Evolutionary conservation across 2,113 vertebrate species (phyloP).

Genomic region (Catharus fuscescens): DNA sequence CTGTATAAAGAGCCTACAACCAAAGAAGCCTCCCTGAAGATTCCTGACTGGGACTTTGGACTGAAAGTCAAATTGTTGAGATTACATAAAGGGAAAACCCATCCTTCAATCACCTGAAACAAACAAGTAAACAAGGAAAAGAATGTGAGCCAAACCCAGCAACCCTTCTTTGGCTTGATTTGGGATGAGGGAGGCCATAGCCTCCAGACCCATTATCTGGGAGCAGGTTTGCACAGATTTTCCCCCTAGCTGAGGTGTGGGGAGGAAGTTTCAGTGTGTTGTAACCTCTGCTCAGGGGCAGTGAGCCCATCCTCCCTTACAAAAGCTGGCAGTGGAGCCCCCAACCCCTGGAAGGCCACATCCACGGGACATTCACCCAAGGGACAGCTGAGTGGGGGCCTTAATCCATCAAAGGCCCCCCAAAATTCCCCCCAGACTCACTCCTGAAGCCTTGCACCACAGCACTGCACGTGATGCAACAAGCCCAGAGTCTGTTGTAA

Average conservation of each 20-base stretch:
- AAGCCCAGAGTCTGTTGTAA: not conserved
- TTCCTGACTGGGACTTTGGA: not conserved
- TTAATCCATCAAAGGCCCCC: not conserved
- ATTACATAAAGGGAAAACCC: not conserved
- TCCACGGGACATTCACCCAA: rapidly evolving
- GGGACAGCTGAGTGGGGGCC: no score
- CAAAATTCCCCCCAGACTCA: no score
- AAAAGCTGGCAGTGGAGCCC: not conserved
- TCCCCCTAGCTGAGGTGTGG: rapidly evolving
- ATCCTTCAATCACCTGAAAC: not conserved
- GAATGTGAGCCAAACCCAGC: not conserved
- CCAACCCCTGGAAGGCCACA: not conserved
- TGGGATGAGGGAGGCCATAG: rapidly evolving
- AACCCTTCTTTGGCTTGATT: rapidly evolving
- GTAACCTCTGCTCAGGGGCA: not conserved
- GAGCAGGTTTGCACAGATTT: not conserved
- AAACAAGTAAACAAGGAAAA: not conserved
- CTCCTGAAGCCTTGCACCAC: not conserved
- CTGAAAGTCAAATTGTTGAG: not conserved
- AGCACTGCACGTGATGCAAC: rapidly evolving
- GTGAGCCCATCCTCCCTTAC: not conserved
- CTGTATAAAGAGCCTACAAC: not conserved
- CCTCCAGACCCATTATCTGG: not conserved
- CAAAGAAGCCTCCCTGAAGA: not conserved
- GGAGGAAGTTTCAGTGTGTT: not conserved